Conservation (phyloP, 2,113 vertebrate genomes). For the Anseranas semipalmata region DNA sequence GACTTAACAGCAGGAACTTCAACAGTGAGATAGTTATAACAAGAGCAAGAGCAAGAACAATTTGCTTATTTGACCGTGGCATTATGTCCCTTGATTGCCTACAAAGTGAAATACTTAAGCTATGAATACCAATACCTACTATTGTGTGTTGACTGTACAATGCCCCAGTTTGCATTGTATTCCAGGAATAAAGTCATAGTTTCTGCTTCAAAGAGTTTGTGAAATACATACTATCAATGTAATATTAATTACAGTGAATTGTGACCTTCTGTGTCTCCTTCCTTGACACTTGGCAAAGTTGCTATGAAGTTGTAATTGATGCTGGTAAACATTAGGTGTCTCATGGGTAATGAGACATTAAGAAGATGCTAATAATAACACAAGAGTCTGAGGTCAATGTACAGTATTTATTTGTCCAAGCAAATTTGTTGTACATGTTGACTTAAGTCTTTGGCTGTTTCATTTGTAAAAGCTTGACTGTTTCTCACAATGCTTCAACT, state of each 20-base stretch:
- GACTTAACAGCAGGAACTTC: not conserved
- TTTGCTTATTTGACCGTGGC: not conserved
- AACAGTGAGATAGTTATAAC: not conserved
- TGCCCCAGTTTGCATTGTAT: not conserved
- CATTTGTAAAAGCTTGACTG: not conserved
- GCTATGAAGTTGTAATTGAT: not conserved
- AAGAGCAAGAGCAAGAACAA: not conserved
- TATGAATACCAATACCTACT: fast-evolving
- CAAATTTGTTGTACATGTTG: not conserved
- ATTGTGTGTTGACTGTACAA: fast-evolving
- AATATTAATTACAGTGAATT: constrained; percentile 4
- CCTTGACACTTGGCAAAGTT: not conserved
- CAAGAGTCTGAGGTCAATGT: not conserved
- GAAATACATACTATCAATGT: not conserved
- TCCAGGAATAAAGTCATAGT: not conserved
- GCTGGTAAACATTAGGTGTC: not conserved
- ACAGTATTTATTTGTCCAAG: not conserved
- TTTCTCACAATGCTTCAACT: not conserved
- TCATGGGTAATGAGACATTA: not conserved
- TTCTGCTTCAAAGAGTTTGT: not conserved
- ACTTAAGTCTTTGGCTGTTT: not conserved
- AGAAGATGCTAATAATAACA: not conserved
- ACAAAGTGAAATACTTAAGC: not conserved
- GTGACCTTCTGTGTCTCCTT: not conserved
- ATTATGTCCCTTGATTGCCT: not conserved